Evolutionary conservation across 2,797 vertebrate genomes (phyloP).

Genomic region (Iguana delicatissima): DNA sequence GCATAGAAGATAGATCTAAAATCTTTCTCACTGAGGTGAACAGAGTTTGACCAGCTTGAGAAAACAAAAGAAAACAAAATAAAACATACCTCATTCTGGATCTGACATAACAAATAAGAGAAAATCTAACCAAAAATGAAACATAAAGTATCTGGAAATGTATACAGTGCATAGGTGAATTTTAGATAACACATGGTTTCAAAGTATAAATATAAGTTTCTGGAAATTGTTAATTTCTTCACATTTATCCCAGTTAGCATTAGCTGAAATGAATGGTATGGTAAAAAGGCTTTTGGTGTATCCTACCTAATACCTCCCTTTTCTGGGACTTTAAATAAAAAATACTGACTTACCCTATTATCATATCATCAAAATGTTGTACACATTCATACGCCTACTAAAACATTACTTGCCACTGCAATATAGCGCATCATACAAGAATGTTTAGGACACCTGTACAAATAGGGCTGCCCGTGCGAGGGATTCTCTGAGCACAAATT

Average conservation of each 20-base stretch:
- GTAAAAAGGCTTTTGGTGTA: no score
- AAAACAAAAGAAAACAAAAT: background rate
- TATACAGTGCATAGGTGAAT: background rate
- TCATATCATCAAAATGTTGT: background rate
- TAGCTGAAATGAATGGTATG: background rate
- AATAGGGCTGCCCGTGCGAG: background rate
- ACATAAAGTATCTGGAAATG: background rate
- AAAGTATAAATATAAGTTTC: background rate
- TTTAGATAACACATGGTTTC: background rate
- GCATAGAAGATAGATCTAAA: conserved; percentile 46
- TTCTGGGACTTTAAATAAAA: no score
- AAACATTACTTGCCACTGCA: background rate
- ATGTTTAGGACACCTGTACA: background rate
- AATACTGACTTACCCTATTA: background rate
- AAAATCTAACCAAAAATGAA: background rate
- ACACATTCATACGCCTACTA: background rate
- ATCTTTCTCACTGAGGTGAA: conserved; percentile 14
- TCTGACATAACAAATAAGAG: background rate
- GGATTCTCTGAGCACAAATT: conserved; percentile 31
- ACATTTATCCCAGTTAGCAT: background rate
- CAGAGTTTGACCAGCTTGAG: background rate
- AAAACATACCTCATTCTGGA: background rate
- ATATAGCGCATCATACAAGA: background rate
- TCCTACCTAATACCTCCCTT: no score
- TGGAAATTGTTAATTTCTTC: background rate